A percentile compares a stretch with the other conserved stretches of the same genome.
Evolutionary conservation across 2,113 vertebrate genomes (phyloP).

Genomic region (Oxyruncus cristatus): DNA sequence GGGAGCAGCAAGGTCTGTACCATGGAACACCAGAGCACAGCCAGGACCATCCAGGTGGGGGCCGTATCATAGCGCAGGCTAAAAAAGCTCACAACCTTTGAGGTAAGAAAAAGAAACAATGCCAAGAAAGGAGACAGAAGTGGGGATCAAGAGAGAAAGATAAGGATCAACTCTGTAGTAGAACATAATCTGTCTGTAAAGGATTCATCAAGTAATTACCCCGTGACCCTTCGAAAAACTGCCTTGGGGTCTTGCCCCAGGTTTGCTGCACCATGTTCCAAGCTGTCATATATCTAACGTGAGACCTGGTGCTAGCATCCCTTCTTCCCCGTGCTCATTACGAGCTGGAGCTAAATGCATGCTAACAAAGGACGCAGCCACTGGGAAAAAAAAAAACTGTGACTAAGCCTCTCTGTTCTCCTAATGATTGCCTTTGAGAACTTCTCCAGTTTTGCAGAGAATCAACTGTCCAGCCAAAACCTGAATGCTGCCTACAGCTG

Average conservation of each 20-base stretch:
- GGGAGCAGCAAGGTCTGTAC: constrained; percentile 81
- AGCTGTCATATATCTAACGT: neutral
- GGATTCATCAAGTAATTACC: neutral
- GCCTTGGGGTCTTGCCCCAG: neutral
- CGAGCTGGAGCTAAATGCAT: constrained; percentile 7
- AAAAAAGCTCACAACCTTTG: constrained; percentile 82
- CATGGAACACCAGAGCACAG: constrained; percentile 84
- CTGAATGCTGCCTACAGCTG: neutral
- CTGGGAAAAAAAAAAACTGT: neutral
- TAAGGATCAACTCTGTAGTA: neutral
- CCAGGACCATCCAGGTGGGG: constrained; percentile 83
- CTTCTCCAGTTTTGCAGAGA: neutral
- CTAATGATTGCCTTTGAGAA: constrained; percentile 16
- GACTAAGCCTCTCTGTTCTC: constrained; percentile 24
- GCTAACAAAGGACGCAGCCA: neutral
- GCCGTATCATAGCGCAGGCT: constrained; percentile 80
- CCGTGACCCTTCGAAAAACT: neutral
- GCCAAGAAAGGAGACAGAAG: neutral
- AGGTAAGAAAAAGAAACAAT: neutral
- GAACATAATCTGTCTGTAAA: neutral
- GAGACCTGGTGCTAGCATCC: neutral
- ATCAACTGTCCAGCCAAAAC: neutral
- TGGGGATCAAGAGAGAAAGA: neutral
- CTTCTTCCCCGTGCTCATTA: neutral
- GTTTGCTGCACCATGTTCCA: neutral